These are phyloP conservation scores for Pteronura brasiliensis DNA, from an alignment of 2,113 vertebrate species.

Conservation along the genomic window DNA sequence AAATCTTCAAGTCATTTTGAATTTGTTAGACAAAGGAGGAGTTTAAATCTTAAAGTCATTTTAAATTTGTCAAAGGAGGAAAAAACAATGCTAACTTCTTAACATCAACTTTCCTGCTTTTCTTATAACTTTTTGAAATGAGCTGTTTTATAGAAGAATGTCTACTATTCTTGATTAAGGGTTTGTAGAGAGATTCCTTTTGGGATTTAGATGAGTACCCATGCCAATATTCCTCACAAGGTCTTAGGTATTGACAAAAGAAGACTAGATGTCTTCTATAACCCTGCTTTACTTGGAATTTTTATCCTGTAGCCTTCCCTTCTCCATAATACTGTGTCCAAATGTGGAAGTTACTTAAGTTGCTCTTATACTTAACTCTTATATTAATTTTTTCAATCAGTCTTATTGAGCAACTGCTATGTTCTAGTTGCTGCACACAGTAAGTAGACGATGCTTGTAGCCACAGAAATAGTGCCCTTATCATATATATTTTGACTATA, in stretches of 20 bases:
- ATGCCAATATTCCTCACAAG: background rate
- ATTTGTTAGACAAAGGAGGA: background rate
- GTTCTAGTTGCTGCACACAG: background rate
- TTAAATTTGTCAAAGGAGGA: background rate
- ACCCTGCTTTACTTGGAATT: background rate
- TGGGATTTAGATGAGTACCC: background rate
- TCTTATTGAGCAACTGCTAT: background rate
- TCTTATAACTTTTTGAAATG: conserved; percentile 6
- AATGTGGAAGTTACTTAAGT: background rate
- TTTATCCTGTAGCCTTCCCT: background rate
- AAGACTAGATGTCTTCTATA: background rate
- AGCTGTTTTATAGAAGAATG: background rate
- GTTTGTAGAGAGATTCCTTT: background rate
- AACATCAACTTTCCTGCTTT: background rate
- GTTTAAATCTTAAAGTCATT: conserved; percentile 23
- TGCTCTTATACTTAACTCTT: background rate
- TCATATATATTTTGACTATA: background rate
- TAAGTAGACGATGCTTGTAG: background rate
- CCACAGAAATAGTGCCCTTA: background rate
- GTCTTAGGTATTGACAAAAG: background rate
- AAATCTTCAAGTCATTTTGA: conserved; percentile 24
- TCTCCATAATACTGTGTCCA: background rate
- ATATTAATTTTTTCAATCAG: background rate
- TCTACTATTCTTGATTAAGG: background rate
- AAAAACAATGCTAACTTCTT: background rate